Evolutionary conservation across 2,888 invertebrate species (phyloP).

Genomic region (Dolichomitus sp.): DNA sequence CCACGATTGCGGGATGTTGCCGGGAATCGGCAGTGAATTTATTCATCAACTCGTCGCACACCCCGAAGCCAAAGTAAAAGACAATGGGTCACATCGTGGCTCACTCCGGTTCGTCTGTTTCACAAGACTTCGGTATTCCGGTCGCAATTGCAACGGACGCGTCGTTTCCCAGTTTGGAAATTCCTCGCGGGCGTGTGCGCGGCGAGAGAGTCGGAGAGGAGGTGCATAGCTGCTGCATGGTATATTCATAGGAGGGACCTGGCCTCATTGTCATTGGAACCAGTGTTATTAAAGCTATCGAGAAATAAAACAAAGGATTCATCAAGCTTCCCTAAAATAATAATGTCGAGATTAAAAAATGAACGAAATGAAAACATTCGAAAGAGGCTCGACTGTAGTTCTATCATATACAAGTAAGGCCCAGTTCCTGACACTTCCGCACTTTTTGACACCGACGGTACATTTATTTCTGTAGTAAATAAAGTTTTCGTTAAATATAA

Average conservation of each 20-base stretch:
- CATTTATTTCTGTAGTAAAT: no score
- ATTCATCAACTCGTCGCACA: constrained; percentile 47
- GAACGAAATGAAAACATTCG: not conserved
- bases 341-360: not conserved
- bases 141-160: constrained; percentile 58
- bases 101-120: constrained; percentile 35
- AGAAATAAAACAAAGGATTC: not conserved
- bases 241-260: not conserved
- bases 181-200: constrained; percentile 44
- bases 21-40: constrained; percentile 44
- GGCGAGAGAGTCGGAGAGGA: not conserved
- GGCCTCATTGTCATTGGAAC: constrained; percentile 9
- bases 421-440: no score
- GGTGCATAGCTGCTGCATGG: constrained; percentile 12
- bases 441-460: no score
- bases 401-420: not conserved
- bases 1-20: constrained; percentile 3
- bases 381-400: not conserved
- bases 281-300: constrained; percentile 14
- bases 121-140: constrained; percentile 67
- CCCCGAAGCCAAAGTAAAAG: constrained; percentile 18
- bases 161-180: constrained; percentile 63
- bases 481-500: no score
- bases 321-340: not conserved
- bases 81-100: constrained; percentile 62